phyloP scores from a whole-genome alignment of 1,140 invertebrate genomes.

The Penaeus chinensis region DNA sequence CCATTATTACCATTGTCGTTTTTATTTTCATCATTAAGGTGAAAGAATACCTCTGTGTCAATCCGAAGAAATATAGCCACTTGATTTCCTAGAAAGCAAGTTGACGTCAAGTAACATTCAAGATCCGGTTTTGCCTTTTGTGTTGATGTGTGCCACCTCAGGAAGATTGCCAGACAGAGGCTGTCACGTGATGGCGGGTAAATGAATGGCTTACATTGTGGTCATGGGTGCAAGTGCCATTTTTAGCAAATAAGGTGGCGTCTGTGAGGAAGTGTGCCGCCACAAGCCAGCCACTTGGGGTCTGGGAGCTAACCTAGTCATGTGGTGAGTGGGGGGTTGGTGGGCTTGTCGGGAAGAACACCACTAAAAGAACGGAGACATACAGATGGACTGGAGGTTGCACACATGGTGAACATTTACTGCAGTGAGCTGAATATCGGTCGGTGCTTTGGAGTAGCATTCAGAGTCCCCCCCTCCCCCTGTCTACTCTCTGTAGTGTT shows the following conservation, averaged over 20 bases:
- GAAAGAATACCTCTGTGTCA: too few species aligned
- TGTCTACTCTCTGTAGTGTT: too few species aligned
- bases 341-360: conserved; percentile 41
- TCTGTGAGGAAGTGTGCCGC: conserved; percentile 33
- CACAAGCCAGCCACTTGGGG: conserved; percentile 55
- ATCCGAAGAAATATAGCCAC: too few species aligned
- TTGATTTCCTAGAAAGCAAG: conserved; percentile 3
- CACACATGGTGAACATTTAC: conserved; percentile 2
- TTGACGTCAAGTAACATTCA: conserved; percentile 52
- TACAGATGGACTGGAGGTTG: conserved; percentile 33
- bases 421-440: background rate
- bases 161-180: conserved; percentile 48
- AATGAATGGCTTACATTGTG: conserved; percentile 28
- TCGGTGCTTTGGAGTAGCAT: too few species aligned
- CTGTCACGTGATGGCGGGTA: conserved; percentile 36
- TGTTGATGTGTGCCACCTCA: conserved; percentile 50
- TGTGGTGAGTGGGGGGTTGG: conserved; percentile 54
- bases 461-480: too few species aligned
- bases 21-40: too few species aligned
- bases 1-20: too few species aligned
- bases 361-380: conserved; percentile 43
- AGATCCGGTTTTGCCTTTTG: conserved; percentile 38
- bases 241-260: conserved; percentile 53
- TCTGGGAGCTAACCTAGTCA: conserved; percentile 55
- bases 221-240: conserved; percentile 55